Conservation (phyloP, 1,140 invertebrate species). For the Drosophila pallidifrons region DNA sequence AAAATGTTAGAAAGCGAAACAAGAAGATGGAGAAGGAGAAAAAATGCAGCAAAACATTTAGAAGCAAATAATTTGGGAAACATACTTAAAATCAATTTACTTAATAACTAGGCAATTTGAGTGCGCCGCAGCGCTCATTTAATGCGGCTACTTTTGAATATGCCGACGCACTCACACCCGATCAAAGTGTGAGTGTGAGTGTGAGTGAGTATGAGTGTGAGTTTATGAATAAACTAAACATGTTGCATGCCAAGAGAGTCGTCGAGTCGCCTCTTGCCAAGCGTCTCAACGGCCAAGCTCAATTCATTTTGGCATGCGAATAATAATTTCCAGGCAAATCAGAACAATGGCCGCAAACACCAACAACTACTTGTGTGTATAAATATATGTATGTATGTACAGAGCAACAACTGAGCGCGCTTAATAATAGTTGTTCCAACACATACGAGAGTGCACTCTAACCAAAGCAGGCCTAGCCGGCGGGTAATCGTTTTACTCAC, state of each 20-base stretch:
- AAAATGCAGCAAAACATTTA: constrained; percentile 76
- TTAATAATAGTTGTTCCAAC: constrained; percentile 84
- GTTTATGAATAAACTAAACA: constrained; percentile 71
- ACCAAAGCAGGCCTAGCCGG: constrained; percentile 75
- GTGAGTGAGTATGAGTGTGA: constrained; percentile 21
- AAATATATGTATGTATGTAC: constrained; percentile 35
- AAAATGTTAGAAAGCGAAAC: constrained; percentile 36
- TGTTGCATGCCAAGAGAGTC: constrained; percentile 67
- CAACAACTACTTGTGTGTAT: constrained; percentile 34
- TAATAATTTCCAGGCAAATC: constrained; percentile 80
- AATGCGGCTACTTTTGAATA: constrained; percentile 52
- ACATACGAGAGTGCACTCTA: constrained; percentile 59
- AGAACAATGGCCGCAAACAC: constrained; percentile 77
- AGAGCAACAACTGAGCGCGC: constrained; percentile 45
- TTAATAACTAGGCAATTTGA: constrained; percentile 83
- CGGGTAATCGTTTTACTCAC: constrained; percentile 83
- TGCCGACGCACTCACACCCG: constrained; percentile 49
- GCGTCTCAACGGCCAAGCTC: constrained; percentile 53
- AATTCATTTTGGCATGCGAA: constrained; percentile 83
- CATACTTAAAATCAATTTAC: constrained; percentile 84
- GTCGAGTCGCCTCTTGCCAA: constrained; percentile 35
- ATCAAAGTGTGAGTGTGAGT: neutral
- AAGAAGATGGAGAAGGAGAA: neutral
- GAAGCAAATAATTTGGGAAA: constrained; percentile 79
- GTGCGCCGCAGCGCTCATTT: constrained; percentile 36